Evolutionary conservation across 1,140 invertebrate species (phyloP).

Genomic region (Belonocnema kinseyi): DNA sequence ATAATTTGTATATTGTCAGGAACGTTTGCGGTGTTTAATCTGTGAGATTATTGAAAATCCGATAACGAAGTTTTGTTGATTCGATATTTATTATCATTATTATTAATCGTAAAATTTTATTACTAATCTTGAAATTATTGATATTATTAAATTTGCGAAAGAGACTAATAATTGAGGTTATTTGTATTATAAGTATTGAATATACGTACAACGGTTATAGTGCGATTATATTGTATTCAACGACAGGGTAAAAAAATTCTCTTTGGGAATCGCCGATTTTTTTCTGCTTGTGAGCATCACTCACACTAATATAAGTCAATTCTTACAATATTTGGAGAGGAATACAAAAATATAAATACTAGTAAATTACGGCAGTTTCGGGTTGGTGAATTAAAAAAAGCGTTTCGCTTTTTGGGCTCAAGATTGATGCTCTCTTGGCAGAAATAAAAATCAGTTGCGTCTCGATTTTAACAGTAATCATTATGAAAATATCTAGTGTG

Average conservation of each 20-base stretch:
- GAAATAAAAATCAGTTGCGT: slow-evolving; percentile 37
- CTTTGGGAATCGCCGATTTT: slow-evolving; percentile 66
- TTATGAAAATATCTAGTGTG: slow-evolving; percentile 46
- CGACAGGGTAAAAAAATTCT: slow-evolving; percentile 71
- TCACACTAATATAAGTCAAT: slow-evolving; percentile 38
- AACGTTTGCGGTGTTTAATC: slow-evolving; percentile 31
- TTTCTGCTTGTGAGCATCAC: slow-evolving; percentile 51
- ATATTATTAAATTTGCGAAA: slow-evolving; percentile 59
- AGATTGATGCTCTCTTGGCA: slow-evolving; percentile 6
- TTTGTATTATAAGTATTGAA: slow-evolving; percentile 59
- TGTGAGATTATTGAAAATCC: slow-evolving; percentile 40
- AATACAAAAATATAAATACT: slow-evolving; percentile 22
- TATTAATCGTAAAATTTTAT: slow-evolving; percentile 38
- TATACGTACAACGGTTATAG: slow-evolving; percentile 60
- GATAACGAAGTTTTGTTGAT: slow-evolving; percentile 46
- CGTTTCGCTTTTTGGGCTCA: slow-evolving; percentile 2
- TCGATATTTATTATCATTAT: slow-evolving; percentile 46
- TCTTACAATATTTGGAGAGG: slow-evolving; percentile 29
- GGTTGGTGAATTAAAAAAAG: slow-evolving; percentile 30
- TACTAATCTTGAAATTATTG: slow-evolving; percentile 45
- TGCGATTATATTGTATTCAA: slow-evolving; percentile 71
- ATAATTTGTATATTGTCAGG: not conserved
- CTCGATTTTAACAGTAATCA: slow-evolving; percentile 51
- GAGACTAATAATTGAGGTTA: slow-evolving; percentile 54
- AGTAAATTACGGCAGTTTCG: not conserved